Base-by-base conservation (phyloP, 1,140 invertebrate genomes). In the Drosophila bifasciata region DNA sequence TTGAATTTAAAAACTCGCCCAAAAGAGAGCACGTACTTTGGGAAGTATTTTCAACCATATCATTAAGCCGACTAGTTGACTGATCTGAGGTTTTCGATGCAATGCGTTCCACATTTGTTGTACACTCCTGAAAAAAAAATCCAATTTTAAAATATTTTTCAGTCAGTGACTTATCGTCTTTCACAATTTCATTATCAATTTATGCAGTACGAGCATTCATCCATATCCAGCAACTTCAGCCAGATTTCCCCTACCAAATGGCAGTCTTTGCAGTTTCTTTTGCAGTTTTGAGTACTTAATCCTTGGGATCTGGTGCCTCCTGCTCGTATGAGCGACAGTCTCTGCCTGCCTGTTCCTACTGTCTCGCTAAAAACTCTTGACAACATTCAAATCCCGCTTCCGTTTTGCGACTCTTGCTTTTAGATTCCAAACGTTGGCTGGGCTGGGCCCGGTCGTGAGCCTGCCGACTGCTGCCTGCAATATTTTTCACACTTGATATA, bases 401-500 rank as follows among this genome's bases (percentile, higher is more conserved):
- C 25, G 40, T 56, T 39, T 68, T 50, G 69, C 32, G 32, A 36
- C 32, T 32, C 49, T 44, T 23, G 41, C 60, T 59, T 59, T 69
- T 51, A 52, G 58, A 44, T 51, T 40, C 36, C 50, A 62, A 68
- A 58, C 25, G 68, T 56, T 43, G 19, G 68, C 51, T 43, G 19
- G 19, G 36, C 46, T 36, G 13, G 19, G 36, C 11, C 43, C 11
- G 17, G 19, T 3, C 8, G 9, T 44, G 50, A n/a, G 15, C 8
- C 40, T 41, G 43, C 25, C 40, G 52, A 19, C 44, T 36, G 56
- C 49, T 44, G 28, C 23, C 39, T 61, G 80, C 53, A 79, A 73
- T 62, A 71, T 68, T 86, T 80, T 85, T 85, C 76, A 74, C 80
- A 85, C 81, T 80, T 86, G 76, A 73, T 80, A 80, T 73, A 73